A percentile compares a stretch with the other conserved stretches of the same genome.
phyloP scores from a whole-genome alignment of 2,113 vertebrate species.

The Struthio camelus region DNA sequence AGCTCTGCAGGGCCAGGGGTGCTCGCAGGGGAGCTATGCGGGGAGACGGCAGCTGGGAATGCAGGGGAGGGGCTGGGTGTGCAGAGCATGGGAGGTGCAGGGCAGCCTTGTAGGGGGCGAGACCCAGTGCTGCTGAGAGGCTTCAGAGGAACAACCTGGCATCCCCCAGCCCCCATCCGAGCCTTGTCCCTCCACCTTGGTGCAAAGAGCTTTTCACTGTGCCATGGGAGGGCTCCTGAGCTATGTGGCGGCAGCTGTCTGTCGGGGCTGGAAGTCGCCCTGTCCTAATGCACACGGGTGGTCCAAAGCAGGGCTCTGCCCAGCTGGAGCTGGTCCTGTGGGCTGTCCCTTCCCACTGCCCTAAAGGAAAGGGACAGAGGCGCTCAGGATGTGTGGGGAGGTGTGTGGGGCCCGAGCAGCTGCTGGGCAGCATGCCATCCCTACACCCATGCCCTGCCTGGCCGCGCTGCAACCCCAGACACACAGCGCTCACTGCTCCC shows the following conservation, averaged over 20 bases:
- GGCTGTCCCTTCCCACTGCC: background rate
- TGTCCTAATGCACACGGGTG: fast-evolving
- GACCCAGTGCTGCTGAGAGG: background rate
- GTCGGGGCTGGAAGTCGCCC: background rate
- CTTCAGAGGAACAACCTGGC: background rate
- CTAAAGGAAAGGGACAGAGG: background rate
- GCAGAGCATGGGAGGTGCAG: background rate
- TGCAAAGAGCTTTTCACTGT: background rate
- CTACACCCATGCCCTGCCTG: background rate
- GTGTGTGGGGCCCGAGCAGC: background rate
- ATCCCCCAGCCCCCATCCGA: background rate
- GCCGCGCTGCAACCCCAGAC: background rate
- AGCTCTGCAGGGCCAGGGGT: background rate
- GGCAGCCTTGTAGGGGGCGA: background rate
- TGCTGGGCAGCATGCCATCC: background rate
- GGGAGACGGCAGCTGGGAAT: background rate
- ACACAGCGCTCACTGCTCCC: background rate
- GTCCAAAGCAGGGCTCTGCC: background rate
- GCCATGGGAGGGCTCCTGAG: background rate
- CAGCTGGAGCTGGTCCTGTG: background rate
- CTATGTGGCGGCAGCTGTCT: fast-evolving
- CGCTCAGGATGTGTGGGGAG: background rate
- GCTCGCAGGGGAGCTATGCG: fast-evolving
- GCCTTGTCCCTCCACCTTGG: background rate
- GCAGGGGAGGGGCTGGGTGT: background rate